Conservation (phyloP, 2,113 vertebrate species). For the Pipa parva region DNA sequence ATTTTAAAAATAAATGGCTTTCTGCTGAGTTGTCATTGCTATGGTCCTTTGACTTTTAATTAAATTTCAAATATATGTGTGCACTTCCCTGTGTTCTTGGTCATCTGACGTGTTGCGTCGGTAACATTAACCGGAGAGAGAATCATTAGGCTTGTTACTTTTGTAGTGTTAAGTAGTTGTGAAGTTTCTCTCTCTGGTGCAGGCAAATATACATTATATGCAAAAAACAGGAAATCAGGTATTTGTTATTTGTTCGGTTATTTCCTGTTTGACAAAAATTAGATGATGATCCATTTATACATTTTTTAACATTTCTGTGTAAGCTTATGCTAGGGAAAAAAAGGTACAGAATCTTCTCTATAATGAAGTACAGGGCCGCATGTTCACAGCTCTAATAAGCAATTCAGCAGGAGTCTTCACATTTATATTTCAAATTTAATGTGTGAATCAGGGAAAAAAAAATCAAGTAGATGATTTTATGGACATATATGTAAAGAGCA, state of each 20-base stretch:
- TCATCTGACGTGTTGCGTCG: conserved; percentile 53
- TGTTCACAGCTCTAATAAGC: not conserved
- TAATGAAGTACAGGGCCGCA: not conserved
- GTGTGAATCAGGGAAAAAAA: not conserved
- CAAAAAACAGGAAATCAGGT: not conserved
- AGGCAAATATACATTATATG: conserved; percentile 48
- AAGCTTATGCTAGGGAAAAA: not conserved
- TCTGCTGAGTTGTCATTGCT: conserved; percentile 78
- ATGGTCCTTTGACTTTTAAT: conserved; percentile 88
- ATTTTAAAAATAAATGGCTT: conserved; percentile 93
- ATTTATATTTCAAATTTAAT: not conserved
- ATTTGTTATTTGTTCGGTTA: not conserved
- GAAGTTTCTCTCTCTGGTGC: conserved; percentile 54
- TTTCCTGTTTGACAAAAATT: not conserved
- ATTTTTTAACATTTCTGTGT: not conserved
- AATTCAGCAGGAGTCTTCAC: not conserved
- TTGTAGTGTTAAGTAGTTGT: conserved; percentile 66
- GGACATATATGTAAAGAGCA: not conserved
- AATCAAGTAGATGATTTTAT: not conserved
- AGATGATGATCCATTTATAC: no score
- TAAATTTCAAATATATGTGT: conserved; percentile 81
- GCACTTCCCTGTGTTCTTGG: conserved; percentile 63
- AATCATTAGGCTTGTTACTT: conserved; percentile 71
- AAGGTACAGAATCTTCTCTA: not conserved
- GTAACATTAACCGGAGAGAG: conserved; percentile 60